Base-by-base conservation (phyloP, 2,113 vertebrate genomes). In the Lophotis ruficrista region DNA sequence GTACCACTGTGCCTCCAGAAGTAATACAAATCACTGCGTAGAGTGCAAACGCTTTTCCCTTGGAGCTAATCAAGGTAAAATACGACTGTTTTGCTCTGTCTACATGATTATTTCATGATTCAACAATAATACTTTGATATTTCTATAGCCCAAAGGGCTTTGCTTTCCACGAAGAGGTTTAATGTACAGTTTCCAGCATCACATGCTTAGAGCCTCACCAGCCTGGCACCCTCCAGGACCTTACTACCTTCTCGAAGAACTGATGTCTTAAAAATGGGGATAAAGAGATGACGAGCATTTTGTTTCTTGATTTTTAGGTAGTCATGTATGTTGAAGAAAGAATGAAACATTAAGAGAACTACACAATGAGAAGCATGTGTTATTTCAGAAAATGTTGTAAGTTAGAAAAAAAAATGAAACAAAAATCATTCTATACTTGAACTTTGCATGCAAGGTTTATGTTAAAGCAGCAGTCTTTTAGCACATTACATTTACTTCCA, bases 121-220 rank as follows among this genome's bases (percentile, higher is more conserved):
- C 35, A 58, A 89, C 28, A 89, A 41, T 43, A 79, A 73, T n/a
- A 77, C 38, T 84, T 83, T 18, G 57, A 86, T 93, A 95, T 70
- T 88, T 1, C 0, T 37, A 47, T 5, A 83, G 50, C 90, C 86
- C 64, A 70, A 90, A 90, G 56, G 13, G 9, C 31, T 92, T 87
- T 68, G 71, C 77, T 93, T 97, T 97, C 94, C 96, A 98, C 91
- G 95, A 92, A 98, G 95, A 97, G 53, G 95, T 98, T 98, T 97
- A 96, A 97, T 97, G 98, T 98, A 98, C 25, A 89, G 87, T 92
- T 95, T 60, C 77, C 94, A 97, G 91, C 92, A 95, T 93, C 56
- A 54, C 93, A 95, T 81, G 84, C 38, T 66, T 41, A 72, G 12
- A 95, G 57, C 28, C 17, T 80, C 54, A 61, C 30, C 24, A 79